Conservation (phyloP, 2,888 invertebrate species). For the Drosophila kanekoi region DNA sequence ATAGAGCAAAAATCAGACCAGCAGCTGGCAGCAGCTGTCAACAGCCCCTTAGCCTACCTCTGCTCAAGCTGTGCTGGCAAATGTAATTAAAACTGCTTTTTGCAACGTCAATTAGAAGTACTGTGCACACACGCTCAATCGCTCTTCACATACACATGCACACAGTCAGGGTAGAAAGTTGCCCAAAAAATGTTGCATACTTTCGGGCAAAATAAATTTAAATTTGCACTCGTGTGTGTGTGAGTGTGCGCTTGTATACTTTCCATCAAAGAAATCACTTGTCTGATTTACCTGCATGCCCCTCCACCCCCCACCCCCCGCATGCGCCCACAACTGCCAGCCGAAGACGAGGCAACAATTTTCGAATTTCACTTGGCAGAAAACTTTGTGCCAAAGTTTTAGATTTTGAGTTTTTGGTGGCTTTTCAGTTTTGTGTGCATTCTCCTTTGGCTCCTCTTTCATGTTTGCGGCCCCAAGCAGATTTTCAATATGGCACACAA, state of each 20-base stretch:
- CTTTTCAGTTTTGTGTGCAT: constrained; percentile 41
- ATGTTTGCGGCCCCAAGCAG: constrained; percentile 11
- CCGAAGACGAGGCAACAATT: constrained; percentile 19
- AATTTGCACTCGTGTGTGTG: constrained; percentile 40
- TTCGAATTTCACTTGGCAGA: constrained; percentile 45
- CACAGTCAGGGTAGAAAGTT: constrained; percentile 34
- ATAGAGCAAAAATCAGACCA: constrained; percentile 5
- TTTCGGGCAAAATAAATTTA: constrained; percentile 74
- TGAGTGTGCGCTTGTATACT: constrained; percentile 17
- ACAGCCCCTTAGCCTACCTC: constrained; percentile 1
- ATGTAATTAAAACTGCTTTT: constrained; percentile 77
- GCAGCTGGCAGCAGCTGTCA: constrained; percentile 4
- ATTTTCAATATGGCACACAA: constrained; percentile 11
- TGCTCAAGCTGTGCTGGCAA: constrained; percentile 40
- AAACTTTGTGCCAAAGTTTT: constrained; percentile 47
- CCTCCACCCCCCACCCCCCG: too few relatives aligned
- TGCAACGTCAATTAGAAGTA: constrained; percentile 72
- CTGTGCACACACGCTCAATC: constrained; percentile 29
- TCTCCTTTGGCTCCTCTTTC: constrained; percentile 15
- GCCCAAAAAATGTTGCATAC: constrained; percentile 62
- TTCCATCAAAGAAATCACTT: constrained; percentile 59
- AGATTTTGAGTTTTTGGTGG: constrained; percentile 38
- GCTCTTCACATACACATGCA: constrained; percentile 1
- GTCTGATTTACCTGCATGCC: constrained; percentile 51
- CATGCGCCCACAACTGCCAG: constrained; percentile 1